Evolutionary conservation across 2,888 invertebrate genomes (phyloP), one percentile per base, ranked within the genome.

Genomic region (Drosophila fungiperda): DNA sequence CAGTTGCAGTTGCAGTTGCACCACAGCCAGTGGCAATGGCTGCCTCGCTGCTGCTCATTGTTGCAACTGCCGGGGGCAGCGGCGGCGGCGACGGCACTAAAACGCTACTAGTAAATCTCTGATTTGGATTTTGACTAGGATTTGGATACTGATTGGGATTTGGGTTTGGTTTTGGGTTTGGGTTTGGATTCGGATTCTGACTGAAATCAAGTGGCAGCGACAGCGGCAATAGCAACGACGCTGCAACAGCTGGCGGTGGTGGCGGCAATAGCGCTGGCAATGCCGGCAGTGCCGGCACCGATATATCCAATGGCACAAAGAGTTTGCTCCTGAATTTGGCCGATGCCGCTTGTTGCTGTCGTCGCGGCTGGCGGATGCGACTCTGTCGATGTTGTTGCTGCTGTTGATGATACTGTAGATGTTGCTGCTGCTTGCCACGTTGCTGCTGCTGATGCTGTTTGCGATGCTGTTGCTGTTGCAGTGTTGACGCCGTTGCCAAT

Each of bases 161-260:
- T 5, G 20, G 38, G 45, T 53, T 42, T 23, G 23, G 0, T n/a
- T n/a, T n/a, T 26, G 38, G 29, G 52, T 70, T 69, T 8, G 20
- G 38, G 48, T 53, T 45, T 26, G 15, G 36, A 59, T 45, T 54
- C 49, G 59, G 58, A 70, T 52, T 62, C 53, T 87, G 83, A 52
- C 76, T 85, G 50, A 79, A 87, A 82, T 83, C 83, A 67, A 85
- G 62, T 26, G 87, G 82, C 67, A 84, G 35, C 74, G 86, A 54
- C 83, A 80, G 50, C 59, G 84, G 62, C 74, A 81, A 57, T 11
- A 62, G 69, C 79, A 78, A 74, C 49, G 70, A 33, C 48, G 62
- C 36, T 36, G 58, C 35, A 59, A 49, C 42, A 68, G 54, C 38
- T 42, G 68, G 48, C 59, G 26, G 55, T 9, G 36, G 38, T 20